Base-by-base conservation (phyloP, 2,797 vertebrate species). In the Apogon talboti region DNA sequence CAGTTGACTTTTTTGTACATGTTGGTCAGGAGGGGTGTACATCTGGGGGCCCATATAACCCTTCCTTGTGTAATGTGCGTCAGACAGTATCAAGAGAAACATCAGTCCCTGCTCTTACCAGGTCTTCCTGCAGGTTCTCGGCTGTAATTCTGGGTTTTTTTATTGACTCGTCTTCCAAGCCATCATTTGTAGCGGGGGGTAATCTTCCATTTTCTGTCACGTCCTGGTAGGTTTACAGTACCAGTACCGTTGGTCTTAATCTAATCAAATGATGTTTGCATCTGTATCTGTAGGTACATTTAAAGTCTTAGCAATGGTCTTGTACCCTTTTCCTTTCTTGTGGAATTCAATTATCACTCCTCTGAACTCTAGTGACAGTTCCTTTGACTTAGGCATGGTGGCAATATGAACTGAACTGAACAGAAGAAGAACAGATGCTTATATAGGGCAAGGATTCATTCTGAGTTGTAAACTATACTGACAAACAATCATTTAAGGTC, bases 51-150 rank as follows among this genome's bases (percentile, higher is more conserved):
- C 19, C 19, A 21, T 49, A 21, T 18, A 21, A 3, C 19, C 19
- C 19, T 16, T 41, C 21, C 24, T 42, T 33, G 1, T 33, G 33
- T 16, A 10, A 11, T 40, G 14, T 51, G 40, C 11, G 1, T 30
- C 46, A 14, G 11, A 63, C 7, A 35, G 46, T 63, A 18, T 16
- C n/a, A 10, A 19, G 8, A 14, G 24, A 45, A 16, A 5, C 13
- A 10, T 21, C 21, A 33, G 40, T 44, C 37, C 11, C 13, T 37
- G 54, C 46, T 21, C 60, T 60, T n/a, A 59, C 30, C 30, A n/a
- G 18, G 40, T 21, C n/a, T 5, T 37, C 14, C 11, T 44, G 21
- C 14, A 45, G 49, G 4, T 30, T 28, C 37, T 47, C 59, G 62
- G 12, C 44, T 49, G 21, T 11, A 50, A 55, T 18, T 41, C 50